These are phyloP conservation scores for Meloidogyne floridensis DNA, from an alignment of 1,140 invertebrate genomes.

Conservation along the genomic window DNA sequence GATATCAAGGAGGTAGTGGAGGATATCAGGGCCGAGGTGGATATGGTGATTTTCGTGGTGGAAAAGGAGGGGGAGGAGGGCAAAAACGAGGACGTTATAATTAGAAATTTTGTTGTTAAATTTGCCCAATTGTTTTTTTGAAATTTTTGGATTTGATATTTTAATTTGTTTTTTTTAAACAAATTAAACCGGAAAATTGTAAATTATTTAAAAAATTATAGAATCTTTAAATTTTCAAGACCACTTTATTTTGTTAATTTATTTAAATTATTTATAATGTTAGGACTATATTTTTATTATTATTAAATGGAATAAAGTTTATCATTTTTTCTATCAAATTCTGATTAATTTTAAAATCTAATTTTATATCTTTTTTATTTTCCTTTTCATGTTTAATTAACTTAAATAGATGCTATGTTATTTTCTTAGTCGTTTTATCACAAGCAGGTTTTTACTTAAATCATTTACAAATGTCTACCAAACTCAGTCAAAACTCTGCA, in stretches of 20 bases:
- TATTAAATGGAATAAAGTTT: background rate
- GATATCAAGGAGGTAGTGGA: conserved; percentile 12
- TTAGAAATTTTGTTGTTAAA: background rate
- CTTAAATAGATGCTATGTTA: background rate
- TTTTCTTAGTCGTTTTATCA: background rate
- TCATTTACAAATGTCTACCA: background rate
- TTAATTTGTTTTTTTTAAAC: too few species aligned
- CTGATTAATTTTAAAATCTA: background rate
- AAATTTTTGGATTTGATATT: background rate
- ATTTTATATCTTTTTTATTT: background rate
- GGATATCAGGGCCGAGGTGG: background rate
- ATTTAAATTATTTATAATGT: background rate
- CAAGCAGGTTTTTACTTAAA: background rate
- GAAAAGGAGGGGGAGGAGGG: conserved; percentile 12
- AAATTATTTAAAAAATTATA: background rate
- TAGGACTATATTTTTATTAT: too few species aligned
- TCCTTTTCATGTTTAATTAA: background rate
- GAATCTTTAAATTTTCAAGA: background rate
- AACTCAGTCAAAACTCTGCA: background rate
- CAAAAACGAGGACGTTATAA: conserved; percentile 23
- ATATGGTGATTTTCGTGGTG: background rate
- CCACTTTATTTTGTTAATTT: background rate
- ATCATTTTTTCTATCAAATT: background rate
- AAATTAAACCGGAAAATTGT: too few species aligned
- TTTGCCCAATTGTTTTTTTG: background rate